Conservation (phyloP, 2,888 invertebrate species). For the Pyrgus malvae region DNA sequence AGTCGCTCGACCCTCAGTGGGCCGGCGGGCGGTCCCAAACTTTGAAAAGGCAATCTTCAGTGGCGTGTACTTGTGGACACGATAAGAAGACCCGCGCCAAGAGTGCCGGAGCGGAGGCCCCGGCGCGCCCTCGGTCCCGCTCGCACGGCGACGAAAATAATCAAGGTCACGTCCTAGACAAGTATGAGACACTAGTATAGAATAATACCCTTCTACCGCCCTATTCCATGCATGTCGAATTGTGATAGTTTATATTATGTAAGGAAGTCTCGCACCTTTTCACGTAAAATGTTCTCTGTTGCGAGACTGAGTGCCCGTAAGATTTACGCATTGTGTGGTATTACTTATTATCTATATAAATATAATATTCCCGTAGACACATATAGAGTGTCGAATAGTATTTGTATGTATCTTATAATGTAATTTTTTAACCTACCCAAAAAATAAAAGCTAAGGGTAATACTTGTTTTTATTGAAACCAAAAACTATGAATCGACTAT, state of each 20-base stretch:
- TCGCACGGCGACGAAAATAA: slow-evolving; percentile 68
- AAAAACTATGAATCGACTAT: slow-evolving; percentile 45
- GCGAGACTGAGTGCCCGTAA: slow-evolving; percentile 32
- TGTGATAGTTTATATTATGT: slow-evolving; percentile 44
- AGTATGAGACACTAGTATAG: slow-evolving; percentile 77
- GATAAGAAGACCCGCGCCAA: slow-evolving; percentile 69
- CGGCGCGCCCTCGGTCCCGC: slow-evolving; percentile 60
- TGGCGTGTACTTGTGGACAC: slow-evolving; percentile 74
- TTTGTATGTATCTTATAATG: slow-evolving; percentile 26
- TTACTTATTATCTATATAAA: slow-evolving; percentile 20
- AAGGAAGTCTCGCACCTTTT: slow-evolving; percentile 29
- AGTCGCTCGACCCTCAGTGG: slow-evolving; percentile 69
- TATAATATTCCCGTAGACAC: slow-evolving; percentile 21
- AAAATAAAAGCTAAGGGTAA: slow-evolving; percentile 7
- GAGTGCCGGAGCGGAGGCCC: slow-evolving; percentile 48
- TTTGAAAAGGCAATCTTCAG: slow-evolving; percentile 68
- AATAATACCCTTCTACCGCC: slow-evolving; percentile 33
- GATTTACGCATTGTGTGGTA: slow-evolving; percentile 20
- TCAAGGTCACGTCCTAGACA: slow-evolving; percentile 70
- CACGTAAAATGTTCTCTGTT: slow-evolving; percentile 30
- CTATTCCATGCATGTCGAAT: slow-evolving; percentile 44
- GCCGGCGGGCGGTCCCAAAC: slow-evolving; percentile 64
- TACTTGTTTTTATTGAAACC: slow-evolving; percentile 47
- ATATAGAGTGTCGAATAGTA: slow-evolving; percentile 19
- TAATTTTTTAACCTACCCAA: slow-evolving; percentile 15